These are phyloP conservation scores for Hylaeus volcanicus DNA, from an alignment of 1,140 invertebrate genomes.

Conservation along the genomic window DNA sequence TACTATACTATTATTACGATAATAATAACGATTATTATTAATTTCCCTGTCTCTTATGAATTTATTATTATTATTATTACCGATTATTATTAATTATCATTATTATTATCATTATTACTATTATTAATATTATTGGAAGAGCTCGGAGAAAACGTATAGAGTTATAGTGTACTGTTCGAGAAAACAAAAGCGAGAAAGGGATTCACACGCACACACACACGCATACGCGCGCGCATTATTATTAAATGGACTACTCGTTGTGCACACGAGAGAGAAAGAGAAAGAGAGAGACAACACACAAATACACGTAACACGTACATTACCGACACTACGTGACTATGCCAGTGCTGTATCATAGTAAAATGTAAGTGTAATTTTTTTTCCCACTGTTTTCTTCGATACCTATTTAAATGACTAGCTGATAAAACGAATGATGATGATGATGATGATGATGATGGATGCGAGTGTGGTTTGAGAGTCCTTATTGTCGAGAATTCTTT, in stretches of 20 bases:
- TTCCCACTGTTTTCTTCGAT: conserved; percentile 62
- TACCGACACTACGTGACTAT: conserved; percentile 67
- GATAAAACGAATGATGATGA: conserved; percentile 27
- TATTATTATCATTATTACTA: conserved; percentile 64
- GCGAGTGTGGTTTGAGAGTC: conserved; percentile 46
- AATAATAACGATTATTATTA: conserved; percentile 78
- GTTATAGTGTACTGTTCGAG: conserved; percentile 74
- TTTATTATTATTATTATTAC: conserved; percentile 71
- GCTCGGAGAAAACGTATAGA: conserved; percentile 54
- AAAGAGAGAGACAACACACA: conserved; percentile 22
- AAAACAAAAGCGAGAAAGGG: conserved; percentile 57
- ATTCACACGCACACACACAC: conserved; percentile 6
- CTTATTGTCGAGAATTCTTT: conserved; percentile 50
- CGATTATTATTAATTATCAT: conserved; percentile 70
- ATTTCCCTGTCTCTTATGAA: conserved; percentile 78
- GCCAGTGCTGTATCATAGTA: conserved; percentile 78
- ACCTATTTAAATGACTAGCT: conserved; percentile 69
- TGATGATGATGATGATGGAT: conserved; percentile 22
- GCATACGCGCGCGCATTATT: conserved; percentile 18
- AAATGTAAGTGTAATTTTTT: conserved; percentile 75
- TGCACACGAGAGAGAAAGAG: conserved; percentile 38
- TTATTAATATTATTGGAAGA: conserved; percentile 62
- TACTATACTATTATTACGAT: conserved; percentile 74
- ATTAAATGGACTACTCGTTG: conserved; percentile 39
- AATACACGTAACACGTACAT: conserved; percentile 35